Evolutionary conservation across 2,888 invertebrate species (phyloP), one percentile per base, ranked within the genome.

Genomic region (Carterocephalus palaemon): DNA sequence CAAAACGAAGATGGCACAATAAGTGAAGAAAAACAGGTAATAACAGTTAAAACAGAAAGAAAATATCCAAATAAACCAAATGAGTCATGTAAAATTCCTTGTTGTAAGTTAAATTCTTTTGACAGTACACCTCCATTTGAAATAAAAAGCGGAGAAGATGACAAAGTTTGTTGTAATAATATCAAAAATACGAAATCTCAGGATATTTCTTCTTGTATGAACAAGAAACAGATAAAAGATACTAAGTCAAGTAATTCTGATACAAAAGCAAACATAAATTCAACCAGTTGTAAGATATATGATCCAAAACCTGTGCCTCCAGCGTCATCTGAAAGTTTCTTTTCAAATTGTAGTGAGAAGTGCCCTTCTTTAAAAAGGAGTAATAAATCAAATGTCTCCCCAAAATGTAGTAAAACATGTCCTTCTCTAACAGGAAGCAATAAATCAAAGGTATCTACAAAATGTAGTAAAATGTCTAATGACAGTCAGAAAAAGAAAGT

Each of bases 1-100:
- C 48, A 57, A 10, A 66, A 71, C 13, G 51, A 55, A 9, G 64
- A 72, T 45, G 74, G 74, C 1, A 66, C 61, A 10, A 46, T 73
- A 4, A 52, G 49, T 6, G 67, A 70, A 51, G 61, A 72, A 48
- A 70, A 62, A 49, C 59, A 64, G 57, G 51, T 62, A 0, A 62
- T 70, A n/a, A 70, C 63, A 6, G 57, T 70, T 1, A 69, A 54
- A 49, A 68, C 62, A 2, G 64, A 69, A 46, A 64, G 47, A 24
- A 54, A 59, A 41, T 52, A 57, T 40, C 59, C 60, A 22, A 23
- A 29, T 20, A 29, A 22, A 2, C 6, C 4, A 4, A 23, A 20
- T 15, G 16, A 10, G 16, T 45, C 13, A 3, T 4, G 13, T 6
- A 7, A 7, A 9, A 19, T 4, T 10, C 6, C 15, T 2, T 42